Evolutionary conservation across 2,888 invertebrate genomes (phyloP).

Genomic region (Trimorus sp.): DNA sequence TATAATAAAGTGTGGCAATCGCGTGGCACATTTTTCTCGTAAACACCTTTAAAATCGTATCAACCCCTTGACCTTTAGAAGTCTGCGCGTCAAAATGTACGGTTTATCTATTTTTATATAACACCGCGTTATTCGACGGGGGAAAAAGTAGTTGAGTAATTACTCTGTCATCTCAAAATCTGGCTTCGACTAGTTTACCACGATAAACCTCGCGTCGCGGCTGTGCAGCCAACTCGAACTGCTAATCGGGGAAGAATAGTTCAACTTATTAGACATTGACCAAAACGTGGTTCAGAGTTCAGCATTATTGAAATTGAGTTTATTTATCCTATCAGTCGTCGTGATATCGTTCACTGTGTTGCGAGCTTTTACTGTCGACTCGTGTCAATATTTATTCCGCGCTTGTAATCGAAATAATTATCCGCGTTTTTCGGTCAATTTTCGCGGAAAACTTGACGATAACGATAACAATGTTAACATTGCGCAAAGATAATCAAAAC

Average conservation of each 20-base stretch:
- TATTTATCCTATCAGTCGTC: slow-evolving; percentile 36
- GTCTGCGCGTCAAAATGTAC: slow-evolving; percentile 20
- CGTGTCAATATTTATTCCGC: no score
- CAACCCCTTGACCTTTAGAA: slow-evolving; percentile 8
- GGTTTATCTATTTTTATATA: slow-evolving; percentile 40
- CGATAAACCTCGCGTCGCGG: slow-evolving; percentile 38
- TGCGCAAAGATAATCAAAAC: no score
- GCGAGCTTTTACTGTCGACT: slow-evolving; percentile 10
- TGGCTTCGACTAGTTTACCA: slow-evolving; percentile 44
- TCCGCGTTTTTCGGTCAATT: no score
- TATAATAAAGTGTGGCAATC: slow-evolving; percentile 8
- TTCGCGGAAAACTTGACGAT: no score
- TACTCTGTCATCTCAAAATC: slow-evolving; percentile 51
- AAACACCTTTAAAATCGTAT: slow-evolving; percentile 6
- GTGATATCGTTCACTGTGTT: slow-evolving; percentile 10
- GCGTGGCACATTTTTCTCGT: neutral
- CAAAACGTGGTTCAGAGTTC: slow-evolving; percentile 55
- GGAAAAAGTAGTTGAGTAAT: slow-evolving; percentile 38
- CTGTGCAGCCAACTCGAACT: slow-evolving; percentile 25
- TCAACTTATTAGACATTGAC: slow-evolving; percentile 48
- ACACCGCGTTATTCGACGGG: neutral
- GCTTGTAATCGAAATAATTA: no score
- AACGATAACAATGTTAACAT: no score
- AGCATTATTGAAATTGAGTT: slow-evolving; percentile 43
- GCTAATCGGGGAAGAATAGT: slow-evolving; percentile 49